These are phyloP conservation scores for Leucopsar rothschildi DNA, from an alignment of 2,113 vertebrate species.

Conservation along the genomic window DNA sequence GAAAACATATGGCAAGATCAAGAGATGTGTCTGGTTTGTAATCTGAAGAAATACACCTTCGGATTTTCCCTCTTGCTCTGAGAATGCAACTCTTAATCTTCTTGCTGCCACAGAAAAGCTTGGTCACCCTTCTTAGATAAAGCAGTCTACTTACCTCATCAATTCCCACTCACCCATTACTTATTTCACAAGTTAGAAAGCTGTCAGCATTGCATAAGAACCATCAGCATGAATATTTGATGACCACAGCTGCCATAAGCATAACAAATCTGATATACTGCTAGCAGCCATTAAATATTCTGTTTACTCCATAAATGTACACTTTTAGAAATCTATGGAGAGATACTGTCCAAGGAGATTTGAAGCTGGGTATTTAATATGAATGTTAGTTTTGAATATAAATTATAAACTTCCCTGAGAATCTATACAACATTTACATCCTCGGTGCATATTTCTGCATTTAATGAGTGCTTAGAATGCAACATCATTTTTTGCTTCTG, in stretches of 20 bases:
- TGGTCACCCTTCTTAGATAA: conserved; percentile 39
- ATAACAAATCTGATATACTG: conserved; percentile 44
- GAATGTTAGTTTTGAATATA: conserved; percentile 22
- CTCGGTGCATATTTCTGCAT: background rate
- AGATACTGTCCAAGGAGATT: conserved; percentile 43
- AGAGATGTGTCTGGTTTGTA: background rate
- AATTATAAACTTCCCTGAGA: conserved; percentile 4
- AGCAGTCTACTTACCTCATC: conserved; percentile 26
- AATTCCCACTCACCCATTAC: conserved; percentile 34
- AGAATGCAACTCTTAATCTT: background rate
- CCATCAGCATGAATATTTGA: conserved; percentile 62
- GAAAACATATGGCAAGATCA: background rate
- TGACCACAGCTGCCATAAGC: conserved; percentile 45
- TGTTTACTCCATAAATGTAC: conserved; percentile 60
- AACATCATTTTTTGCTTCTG: background rate
- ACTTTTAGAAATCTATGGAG: conserved; percentile 46
- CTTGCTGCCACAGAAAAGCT: background rate
- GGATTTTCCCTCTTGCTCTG: background rate
- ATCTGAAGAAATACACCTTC: background rate
- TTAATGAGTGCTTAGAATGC: background rate
- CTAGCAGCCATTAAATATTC: conserved; percentile 57
- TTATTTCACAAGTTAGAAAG: conserved; percentile 53
- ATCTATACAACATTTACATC: conserved; percentile 26
- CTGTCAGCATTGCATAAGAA: conserved; percentile 51
- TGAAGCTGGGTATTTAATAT: conserved; percentile 39